Percentiles rank a stretch among this genome's conserved stretches.
Evolutionary conservation across 2,888 invertebrate genomes (phyloP).

Genomic region (Luffia ferchaultella): DNA sequence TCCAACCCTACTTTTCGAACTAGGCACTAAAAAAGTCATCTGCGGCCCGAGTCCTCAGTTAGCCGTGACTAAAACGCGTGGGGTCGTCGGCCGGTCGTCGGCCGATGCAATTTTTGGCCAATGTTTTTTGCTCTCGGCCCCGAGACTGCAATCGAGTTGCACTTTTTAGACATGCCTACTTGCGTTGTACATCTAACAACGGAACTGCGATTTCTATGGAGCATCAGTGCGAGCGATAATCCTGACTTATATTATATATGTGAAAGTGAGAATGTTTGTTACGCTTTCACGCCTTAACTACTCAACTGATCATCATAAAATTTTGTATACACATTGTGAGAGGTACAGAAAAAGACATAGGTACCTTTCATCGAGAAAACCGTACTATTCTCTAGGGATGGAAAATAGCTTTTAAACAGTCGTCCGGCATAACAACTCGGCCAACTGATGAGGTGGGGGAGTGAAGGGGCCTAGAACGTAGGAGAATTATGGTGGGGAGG

Average conservation of each 20-base stretch:
- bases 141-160: constrained; percentile 47
- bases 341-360: too few species aligned
- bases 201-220: constrained; percentile 26
- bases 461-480: too few species aligned
- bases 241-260: neutral
- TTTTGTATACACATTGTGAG: too few species aligned
- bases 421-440: too few species aligned
- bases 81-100: constrained; percentile 57
- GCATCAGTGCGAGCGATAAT: too few species aligned
- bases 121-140: constrained; percentile 31
- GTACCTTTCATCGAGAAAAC: too few species aligned
- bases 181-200: constrained; percentile 55
- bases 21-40: constrained; percentile 23
- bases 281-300: too few species aligned
- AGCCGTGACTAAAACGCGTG: constrained; percentile 15
- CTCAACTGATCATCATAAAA: too few species aligned
- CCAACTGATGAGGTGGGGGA: too few species aligned
- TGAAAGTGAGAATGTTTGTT: neutral
- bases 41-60: neutral
- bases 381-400: too few species aligned
- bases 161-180: constrained; percentile 66
- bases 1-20: constrained; percentile 27
- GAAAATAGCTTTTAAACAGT: too few species aligned
- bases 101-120: constrained; percentile 40
- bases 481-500: too few species aligned